Evolutionary conservation across 2,888 invertebrate species (phyloP).

Genomic region (Ormyrus labotus): DNA sequence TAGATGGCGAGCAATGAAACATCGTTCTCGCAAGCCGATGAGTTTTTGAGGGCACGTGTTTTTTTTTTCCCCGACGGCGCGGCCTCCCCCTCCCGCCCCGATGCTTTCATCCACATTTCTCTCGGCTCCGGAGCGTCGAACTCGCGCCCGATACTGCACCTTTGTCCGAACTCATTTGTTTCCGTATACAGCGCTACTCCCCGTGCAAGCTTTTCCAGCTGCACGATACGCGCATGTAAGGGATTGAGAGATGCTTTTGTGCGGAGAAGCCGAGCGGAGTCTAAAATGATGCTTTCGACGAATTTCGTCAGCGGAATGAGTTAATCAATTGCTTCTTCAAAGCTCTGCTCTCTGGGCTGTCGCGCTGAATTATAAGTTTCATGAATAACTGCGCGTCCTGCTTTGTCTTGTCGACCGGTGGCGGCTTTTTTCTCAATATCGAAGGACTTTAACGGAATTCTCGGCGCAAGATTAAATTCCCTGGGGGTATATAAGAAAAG

Average conservation of each 20-base stretch:
- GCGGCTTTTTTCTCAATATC: conserved; percentile 4
- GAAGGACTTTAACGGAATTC: conserved; percentile 28
- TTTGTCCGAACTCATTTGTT: conserved; percentile 51
- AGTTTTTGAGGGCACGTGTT: conserved; percentile 32
- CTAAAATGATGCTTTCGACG: conserved; percentile 31
- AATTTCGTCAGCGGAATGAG: conserved; percentile 20
- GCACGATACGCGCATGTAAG: background rate
- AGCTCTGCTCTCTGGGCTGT: background rate
- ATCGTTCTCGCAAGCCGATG: conserved; percentile 19
- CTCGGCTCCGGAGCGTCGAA: background rate
- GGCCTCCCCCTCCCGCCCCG: background rate
- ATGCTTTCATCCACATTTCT: conserved; percentile 27
- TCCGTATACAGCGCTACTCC: conserved; percentile 9
- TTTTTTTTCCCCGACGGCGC: background rate
- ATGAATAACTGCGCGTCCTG: conserved; percentile 39
- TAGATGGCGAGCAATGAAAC: conserved; percentile 6
- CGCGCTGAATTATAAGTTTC: conserved; percentile 36
- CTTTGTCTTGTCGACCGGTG: conserved; percentile 26
- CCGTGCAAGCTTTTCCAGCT: conserved; percentile 25
- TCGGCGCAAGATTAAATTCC: conserved; percentile 42
- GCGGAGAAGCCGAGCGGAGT: background rate
- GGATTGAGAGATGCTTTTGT: conserved; percentile 29
- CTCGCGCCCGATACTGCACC: background rate
- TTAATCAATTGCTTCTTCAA: conserved; percentile 22
- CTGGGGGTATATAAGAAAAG: conserved; percentile 8